Percentiles rank a stretch among this genome's conserved stretches.
These are phyloP conservation scores for Pseudochirops cupreus DNA, from an alignment of 2,797 vertebrate species.

Conservation along the genomic window DNA sequence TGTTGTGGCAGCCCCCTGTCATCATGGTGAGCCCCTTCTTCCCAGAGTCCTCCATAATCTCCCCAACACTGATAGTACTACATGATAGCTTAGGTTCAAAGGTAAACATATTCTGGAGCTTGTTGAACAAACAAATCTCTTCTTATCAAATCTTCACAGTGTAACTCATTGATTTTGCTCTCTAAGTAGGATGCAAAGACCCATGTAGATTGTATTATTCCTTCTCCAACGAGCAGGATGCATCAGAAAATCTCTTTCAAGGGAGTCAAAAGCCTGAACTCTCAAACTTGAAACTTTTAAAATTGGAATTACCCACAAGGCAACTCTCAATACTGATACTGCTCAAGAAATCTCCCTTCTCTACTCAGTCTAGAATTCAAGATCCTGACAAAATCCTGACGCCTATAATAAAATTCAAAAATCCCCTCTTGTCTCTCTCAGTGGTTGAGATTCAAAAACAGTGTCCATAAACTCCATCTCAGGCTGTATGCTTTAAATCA, in stretches of 20 bases:
- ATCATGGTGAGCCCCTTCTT: neutral
- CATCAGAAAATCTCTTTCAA: neutral
- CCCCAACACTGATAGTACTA: neutral
- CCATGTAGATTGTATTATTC: neutral
- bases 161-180: neutral
- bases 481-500: neutral
- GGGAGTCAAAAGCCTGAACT: neutral
- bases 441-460: neutral
- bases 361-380: too few relatives aligned
- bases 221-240: neutral
- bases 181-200: neutral
- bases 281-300: neutral
- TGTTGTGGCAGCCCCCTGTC: neutral
- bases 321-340: neutral
- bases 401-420: neutral
- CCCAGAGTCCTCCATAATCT: neutral
- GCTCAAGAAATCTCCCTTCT: too few relatives aligned
- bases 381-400: neutral
- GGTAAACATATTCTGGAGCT: neutral
- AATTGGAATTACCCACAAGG: neutral
- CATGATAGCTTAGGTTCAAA: neutral
- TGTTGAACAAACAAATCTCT: neutral
- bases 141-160: neutral
- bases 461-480: neutral
- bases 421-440: neutral